These are phyloP conservation scores for Cremastinae sp. DNA, from an alignment of 2,888 invertebrate species.

Conservation along the genomic window DNA sequence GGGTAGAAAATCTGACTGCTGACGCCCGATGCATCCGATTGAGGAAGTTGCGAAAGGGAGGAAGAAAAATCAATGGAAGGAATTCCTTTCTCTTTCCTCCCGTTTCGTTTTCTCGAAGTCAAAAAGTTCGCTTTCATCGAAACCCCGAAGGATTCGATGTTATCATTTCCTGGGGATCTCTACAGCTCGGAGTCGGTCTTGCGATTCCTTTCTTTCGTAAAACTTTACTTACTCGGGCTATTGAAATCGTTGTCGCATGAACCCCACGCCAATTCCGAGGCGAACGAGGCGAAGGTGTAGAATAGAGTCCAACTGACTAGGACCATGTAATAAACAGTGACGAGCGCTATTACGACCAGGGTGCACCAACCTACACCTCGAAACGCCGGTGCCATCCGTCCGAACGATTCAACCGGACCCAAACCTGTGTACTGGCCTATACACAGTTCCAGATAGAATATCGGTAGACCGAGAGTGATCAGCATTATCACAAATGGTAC, in stretches of 20 bases:
- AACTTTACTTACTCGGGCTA: slow-evolving; percentile 81
- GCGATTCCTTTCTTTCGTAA: neutral
- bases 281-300: slow-evolving; percentile 87
- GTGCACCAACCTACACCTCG: slow-evolving; percentile 85
- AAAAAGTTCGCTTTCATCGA: slow-evolving; percentile 43
- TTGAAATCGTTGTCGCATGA: slow-evolving; percentile 85
- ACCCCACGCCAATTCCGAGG: slow-evolving; percentile 85
- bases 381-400: slow-evolving; percentile 83
- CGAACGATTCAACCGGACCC: slow-evolving; percentile 86
- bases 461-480: slow-evolving; percentile 88
- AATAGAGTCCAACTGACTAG: slow-evolving; percentile 90
- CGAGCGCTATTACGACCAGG: slow-evolving; percentile 86
- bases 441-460: slow-evolving; percentile 90
- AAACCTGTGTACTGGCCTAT: slow-evolving; percentile 90
- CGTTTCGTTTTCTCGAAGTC: slow-evolving; percentile 41
- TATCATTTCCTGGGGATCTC: slow-evolving; percentile 4
- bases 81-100: slow-evolving; percentile 7
- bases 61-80: neutral
- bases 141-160: slow-evolving; percentile 32
- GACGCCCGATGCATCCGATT: slow-evolving; percentile 31
- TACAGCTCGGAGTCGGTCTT: slow-evolving; percentile 23
- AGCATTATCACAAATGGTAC: slow-evolving; percentile 88
- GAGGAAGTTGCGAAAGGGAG: slow-evolving; percentile 12
- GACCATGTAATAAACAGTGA: slow-evolving; percentile 90
- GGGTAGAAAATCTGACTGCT: slow-evolving; percentile 27